Base-by-base conservation (phyloP, 2,113 vertebrate species). In the Trinectes maculatus region DNA sequence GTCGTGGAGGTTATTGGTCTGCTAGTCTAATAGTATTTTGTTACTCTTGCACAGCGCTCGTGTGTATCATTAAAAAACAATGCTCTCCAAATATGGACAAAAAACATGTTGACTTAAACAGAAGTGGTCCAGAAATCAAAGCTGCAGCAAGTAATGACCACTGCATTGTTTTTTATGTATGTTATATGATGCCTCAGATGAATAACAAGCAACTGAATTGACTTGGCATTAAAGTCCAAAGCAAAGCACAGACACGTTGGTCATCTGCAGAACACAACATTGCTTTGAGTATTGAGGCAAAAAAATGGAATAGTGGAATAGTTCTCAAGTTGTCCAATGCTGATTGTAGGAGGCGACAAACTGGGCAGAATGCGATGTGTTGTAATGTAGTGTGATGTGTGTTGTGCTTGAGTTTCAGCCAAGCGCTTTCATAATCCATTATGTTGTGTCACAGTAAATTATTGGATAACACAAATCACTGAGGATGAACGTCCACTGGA, bases 151-250 rank as follows among this genome's bases (percentile, higher is more conserved):
- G 13, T 29, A 11, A 52, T 8, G 18, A 31, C 15, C 33, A 39
- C 13, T 40, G n/a, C n/a, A n/a, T n/a, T n/a, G n/a, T n/a, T 5
- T 42, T 19, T 15, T 26, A 56, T 18, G 7, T 22, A 3, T 56
- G 44, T 43, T 40, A 12, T 11, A 37, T 46, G 29, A 15, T 22
- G 28, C 21, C 24, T 52, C 8, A 28, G 9, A 57, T 70, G 21
- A 60, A 59, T 31, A 37, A 72, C 9, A 57, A 36, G 1, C 19
- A 11, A n/a, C 8, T 10, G 4, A n/a, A 53, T 28, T 21, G 25
- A 26, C 36, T 42, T 72, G 33, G 53, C 40, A 42, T 22, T 51
- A 33, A 64, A 24, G 19, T 31, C 37, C 16, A 58, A 63, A 46
- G 48, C 39, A 6, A 18, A 42, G 6, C 33, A 42, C 28, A 64